Conservation (phyloP, 2,113 vertebrate species). For the Mystacornis crossleyi region DNA sequence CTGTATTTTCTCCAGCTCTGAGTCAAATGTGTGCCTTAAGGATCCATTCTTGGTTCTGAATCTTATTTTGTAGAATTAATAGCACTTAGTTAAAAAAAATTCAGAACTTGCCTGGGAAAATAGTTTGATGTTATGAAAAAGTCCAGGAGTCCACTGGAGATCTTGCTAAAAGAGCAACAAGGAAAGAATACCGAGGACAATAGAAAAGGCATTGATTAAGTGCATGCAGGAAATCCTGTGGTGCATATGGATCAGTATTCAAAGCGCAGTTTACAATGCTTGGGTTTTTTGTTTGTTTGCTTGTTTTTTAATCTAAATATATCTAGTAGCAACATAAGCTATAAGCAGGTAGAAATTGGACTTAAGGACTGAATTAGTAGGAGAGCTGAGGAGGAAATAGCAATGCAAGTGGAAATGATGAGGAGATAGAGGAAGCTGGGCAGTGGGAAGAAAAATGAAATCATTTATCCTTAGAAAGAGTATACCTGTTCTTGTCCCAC, state of each 20-base stretch:
- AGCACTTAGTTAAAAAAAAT: background rate
- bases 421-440: background rate
- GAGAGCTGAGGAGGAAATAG: background rate
- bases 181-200: background rate
- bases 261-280: background rate
- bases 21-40: background rate
- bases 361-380: background rate
- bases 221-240: background rate
- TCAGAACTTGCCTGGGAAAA: background rate
- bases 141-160: background rate
- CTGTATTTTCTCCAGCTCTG: background rate
- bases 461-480: background rate
- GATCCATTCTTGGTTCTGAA: background rate
- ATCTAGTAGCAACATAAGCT: background rate
- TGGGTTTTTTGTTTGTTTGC: background rate
- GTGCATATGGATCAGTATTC: background rate
- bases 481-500: background rate
- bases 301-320: background rate
- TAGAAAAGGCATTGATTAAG: background rate
- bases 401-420: background rate
- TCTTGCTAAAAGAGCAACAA: background rate
- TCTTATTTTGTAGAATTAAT: constrained; percentile 12
- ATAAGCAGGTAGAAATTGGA: background rate
- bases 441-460: constrained; percentile 16
- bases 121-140: background rate